phyloP scores from a whole-genome alignment of 2,113 vertebrate genomes.

The Triplophysa siluroides region DNA sequence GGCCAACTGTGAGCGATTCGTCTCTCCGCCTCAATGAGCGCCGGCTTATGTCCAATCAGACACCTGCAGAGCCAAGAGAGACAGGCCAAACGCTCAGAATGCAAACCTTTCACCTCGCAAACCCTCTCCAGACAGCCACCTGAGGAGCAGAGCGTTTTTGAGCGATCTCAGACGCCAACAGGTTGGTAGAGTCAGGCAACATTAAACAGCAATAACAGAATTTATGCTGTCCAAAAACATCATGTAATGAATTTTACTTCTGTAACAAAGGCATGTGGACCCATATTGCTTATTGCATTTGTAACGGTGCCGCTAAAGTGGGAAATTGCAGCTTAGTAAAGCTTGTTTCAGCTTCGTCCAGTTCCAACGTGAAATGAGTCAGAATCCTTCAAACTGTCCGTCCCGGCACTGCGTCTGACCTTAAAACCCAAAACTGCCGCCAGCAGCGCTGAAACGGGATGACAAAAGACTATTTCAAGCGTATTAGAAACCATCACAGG shows the following conservation, averaged over 20 bases:
- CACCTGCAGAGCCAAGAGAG: constrained; percentile 5
- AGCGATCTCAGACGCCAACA: background rate
- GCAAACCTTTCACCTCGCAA: constrained; percentile 16
- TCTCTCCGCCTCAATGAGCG: constrained; percentile 5
- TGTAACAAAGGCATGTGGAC: background rate
- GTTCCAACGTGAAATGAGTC: constrained; percentile 9
- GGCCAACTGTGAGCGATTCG: background rate
- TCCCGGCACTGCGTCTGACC: background rate
- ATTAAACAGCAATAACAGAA: constrained; percentile 9
- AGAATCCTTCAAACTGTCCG: background rate
- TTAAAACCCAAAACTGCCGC: constrained; percentile 10
- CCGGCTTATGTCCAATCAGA: constrained; percentile 28
- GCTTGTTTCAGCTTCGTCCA: constrained; percentile 11
- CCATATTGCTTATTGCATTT: constrained; percentile 23
- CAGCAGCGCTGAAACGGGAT: background rate
- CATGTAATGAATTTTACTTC: background rate
- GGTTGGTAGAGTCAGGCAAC: background rate
- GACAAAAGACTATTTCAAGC: background rate
- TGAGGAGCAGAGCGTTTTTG: background rate
- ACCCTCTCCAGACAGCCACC: background rate
- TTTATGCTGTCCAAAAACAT: background rate
- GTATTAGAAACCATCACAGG: background rate
- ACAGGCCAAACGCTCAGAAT: background rate
- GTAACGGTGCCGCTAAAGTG: background rate
- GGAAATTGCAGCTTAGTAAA: constrained; percentile 31